Percentiles rank a stretch among this genome's conserved stretches.
These are phyloP conservation scores for Cyprinodon tularosa DNA, from an alignment of 2,113 vertebrate genomes.

Conservation along the genomic window DNA sequence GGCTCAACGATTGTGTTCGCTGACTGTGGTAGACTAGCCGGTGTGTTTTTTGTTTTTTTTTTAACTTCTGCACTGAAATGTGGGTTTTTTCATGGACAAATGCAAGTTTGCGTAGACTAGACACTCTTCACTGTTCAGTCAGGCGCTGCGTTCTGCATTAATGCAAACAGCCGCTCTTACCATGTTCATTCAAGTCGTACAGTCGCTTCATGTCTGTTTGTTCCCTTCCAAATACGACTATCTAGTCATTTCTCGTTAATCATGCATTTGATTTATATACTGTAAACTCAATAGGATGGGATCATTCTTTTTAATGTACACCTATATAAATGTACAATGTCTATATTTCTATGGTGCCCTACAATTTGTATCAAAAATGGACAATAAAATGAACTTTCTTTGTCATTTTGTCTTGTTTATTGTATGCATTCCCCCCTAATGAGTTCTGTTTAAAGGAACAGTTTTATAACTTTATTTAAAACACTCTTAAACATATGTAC, in stretches of 20 bases:
- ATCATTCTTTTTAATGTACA: slow-evolving; percentile 80
- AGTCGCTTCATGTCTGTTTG: slow-evolving; percentile 35
- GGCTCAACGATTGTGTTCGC: slow-evolving; percentile 73
- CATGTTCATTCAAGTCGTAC: slow-evolving; percentile 35
- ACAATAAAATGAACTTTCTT: slow-evolving; percentile 79
- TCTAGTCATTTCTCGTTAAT: slow-evolving; percentile 50
- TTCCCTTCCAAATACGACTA: slow-evolving; percentile 32
- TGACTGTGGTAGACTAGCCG: slow-evolving; percentile 78
- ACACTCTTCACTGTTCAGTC: slow-evolving; percentile 51
- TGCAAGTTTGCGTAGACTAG: slow-evolving; percentile 63
- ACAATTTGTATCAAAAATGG: slow-evolving; percentile 80
- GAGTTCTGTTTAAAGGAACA: not conserved
- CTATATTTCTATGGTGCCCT: slow-evolving; percentile 82
- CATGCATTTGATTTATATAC: slow-evolving; percentile 69
- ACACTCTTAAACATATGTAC: not conserved
- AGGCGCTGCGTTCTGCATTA: slow-evolving; percentile 19
- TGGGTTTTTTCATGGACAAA: slow-evolving; percentile 73
- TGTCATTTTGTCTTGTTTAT: slow-evolving; percentile 44
- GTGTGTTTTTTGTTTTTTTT: slow-evolving; percentile 71
- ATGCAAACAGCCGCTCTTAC: not conserved
- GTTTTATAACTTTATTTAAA: not conserved
- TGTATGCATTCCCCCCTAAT: not conserved
- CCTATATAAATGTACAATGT: slow-evolving; percentile 81
- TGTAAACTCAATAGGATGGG: slow-evolving; percentile 72
- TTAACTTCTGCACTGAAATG: slow-evolving; percentile 80